Base-by-base conservation (phyloP, 2,797 vertebrate genomes). In the Hemitrygon akajei region DNA sequence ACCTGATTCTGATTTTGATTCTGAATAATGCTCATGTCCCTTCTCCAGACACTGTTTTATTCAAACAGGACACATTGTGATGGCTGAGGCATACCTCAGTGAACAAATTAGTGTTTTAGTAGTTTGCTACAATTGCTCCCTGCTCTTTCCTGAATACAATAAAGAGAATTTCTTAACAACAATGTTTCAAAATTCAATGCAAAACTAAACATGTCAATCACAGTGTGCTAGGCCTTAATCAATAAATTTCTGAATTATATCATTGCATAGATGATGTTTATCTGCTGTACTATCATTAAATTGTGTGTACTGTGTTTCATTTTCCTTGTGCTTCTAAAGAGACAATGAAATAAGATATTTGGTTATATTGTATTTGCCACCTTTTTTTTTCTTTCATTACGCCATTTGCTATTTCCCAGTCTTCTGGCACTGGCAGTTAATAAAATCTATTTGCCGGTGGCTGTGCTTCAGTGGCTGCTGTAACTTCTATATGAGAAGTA, bases 61-160 rank as follows among this genome's bases (percentile, higher is more conserved):
- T 11, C 58, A 1, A 63, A n/a, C 16, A 27, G 58, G 58, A 63
- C 40, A 40, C 16, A 20, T 37, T 81, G 34, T 40, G 16, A 7
- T 81, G 16, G 16, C 37, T 81, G 37, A 80, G 81, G 47, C 37
- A 34, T 79, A 20, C 79, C 79, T 47, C 79, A 81, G 34, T 81
- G 40, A 82, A 56, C 81, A 82, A 82, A 82, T 82, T 56, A 56
- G 40, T 82, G 81, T 82, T 81, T 11, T 22, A 56, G 40, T 9
- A 82, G 40, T 27, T 82, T 82, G 40, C 47, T 56, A 3, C 40
- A 56, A 40, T 81, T 81, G 47, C 22, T 56, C 79, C 2, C 37
- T 81, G 80, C 80, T 81, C 80, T 82, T 81, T 82, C 81, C 81
- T 82, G 81, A 73, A 82, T 11, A 27, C 81, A 27, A 20, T 25